phyloP scores from a whole-genome alignment of 2,797 vertebrate genomes.

The Anniella stebbinsi region DNA sequence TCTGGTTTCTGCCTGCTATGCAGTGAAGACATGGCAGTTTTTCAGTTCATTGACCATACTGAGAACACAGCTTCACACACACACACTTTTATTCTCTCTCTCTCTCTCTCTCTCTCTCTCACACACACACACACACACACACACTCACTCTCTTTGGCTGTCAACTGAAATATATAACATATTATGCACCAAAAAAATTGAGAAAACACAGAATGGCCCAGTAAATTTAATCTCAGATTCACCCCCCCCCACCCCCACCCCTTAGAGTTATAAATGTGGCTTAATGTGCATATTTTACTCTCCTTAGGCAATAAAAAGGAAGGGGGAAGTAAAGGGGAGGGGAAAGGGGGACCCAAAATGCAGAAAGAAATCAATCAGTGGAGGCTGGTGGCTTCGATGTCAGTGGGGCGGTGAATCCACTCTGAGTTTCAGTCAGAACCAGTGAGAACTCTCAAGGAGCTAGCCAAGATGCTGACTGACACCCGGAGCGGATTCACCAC shows the following conservation, averaged over 20 bases:
- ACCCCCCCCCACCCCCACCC: too few relatives aligned
- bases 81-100: neutral
- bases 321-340: neutral
- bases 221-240: neutral
- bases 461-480: too few relatives aligned
- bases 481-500: too few relatives aligned
- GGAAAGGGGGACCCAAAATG: neutral
- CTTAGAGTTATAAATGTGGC: neutral
- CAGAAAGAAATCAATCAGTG: neutral
- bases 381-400: too few relatives aligned
- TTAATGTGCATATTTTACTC: neutral
- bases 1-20: neutral
- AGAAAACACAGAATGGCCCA: neutral
- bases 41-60: conserved; percentile 1
- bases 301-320: neutral
- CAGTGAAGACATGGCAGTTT: neutral
- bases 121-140: too few relatives aligned
- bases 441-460: too few relatives aligned
- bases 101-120: neutral
- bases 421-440: too few relatives aligned
- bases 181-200: neutral
- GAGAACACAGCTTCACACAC: neutral
- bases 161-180: conserved; percentile 5
- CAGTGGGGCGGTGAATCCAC: too few relatives aligned
- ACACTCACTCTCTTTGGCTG: neutral